These are phyloP conservation scores for Pachyrhynchus sulphureomaculatus DNA, from an alignment of 1,140 invertebrate genomes.

Conservation along the genomic window DNA sequence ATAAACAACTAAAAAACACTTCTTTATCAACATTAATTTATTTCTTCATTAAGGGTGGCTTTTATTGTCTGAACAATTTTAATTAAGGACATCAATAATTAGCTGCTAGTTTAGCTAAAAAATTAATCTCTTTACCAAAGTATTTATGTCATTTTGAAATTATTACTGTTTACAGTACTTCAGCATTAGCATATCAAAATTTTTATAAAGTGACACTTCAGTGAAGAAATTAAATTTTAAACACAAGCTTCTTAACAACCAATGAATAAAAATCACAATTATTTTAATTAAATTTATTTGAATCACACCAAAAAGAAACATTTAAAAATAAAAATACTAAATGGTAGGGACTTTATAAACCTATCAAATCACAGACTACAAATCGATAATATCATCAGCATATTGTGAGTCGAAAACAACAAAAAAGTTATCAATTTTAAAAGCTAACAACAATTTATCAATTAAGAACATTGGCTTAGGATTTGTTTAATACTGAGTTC, in stretches of 20 bases:
- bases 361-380: conserved; percentile 39
- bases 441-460: conserved; percentile 12
- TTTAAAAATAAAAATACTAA: conserved; percentile 41
- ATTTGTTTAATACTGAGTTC: no score
- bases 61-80: conserved; percentile 42
- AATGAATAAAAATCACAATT: conserved; percentile 34
- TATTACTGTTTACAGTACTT: conserved; percentile 1
- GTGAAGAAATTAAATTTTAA: not conserved
- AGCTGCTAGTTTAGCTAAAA: conserved; percentile 15
- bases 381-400: conserved; percentile 8
- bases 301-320: conserved; percentile 37
- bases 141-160: conserved; percentile 11
- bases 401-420: not conserved
- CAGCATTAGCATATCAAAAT: not conserved
- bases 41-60: conserved; percentile 29
- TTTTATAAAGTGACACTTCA: not conserved
- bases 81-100: conserved; percentile 24
- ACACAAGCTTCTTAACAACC: conserved; percentile 15
- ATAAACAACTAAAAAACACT: no score
- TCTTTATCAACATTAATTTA: conserved; percentile 15
- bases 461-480: no score
- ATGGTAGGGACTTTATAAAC: conserved; percentile 25
- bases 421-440: conserved; percentile 8
- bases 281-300: conserved; percentile 39
- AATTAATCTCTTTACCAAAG: conserved; percentile 15